Base-by-base conservation (phyloP, 2,888 invertebrate genomes). In the Cephus pygmeus region DNA sequence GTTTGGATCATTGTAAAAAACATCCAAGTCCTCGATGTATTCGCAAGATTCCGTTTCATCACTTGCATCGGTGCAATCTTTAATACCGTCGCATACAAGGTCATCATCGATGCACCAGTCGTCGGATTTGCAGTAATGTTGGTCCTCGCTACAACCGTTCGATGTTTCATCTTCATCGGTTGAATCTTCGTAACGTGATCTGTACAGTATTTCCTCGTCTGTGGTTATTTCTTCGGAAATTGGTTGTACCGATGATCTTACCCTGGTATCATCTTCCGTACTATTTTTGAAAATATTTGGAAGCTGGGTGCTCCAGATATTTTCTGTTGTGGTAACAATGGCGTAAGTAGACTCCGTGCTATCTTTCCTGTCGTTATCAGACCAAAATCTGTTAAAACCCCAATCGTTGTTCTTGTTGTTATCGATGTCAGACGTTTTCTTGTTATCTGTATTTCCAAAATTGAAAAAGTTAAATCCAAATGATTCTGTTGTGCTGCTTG, bases 11-110 rank as follows among this genome's bases (percentile, higher is more conserved):
- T 6, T 71, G 71, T 71, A 71, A 12, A 33, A 12, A 1, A 1
- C 1, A 31, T 34, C 0, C 71, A 71, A 34, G 12, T 34, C 6
- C 12, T 71, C 33, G 3, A 33, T 11, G 12, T 73, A 78, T 69
- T 75, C 68, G 93, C 94, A 92, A 92, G 95, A 95, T 80, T 93
- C 92, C 75, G 79, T 69, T 89, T 95, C 95, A 87, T 95, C 95
- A 56, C 93, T 93, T 69, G 92, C 92, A 82, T 94, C 94, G 36
- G 87, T 85, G 87, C 95, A 95, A 82, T 95, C 92, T 9, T 34
- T 69, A 0, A 84, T 71, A 33, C 91, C 89, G 85, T 94, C 92
- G 89, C 94, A 95, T 56, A 91, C 90, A 76, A 87, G 87, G 75
- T 87, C 87, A 34, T 83, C 85, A 31, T 92, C 92, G 79, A 95